Base-by-base conservation (phyloP, 1,140 invertebrate genomes). In the Calephelis virginiensis region DNA sequence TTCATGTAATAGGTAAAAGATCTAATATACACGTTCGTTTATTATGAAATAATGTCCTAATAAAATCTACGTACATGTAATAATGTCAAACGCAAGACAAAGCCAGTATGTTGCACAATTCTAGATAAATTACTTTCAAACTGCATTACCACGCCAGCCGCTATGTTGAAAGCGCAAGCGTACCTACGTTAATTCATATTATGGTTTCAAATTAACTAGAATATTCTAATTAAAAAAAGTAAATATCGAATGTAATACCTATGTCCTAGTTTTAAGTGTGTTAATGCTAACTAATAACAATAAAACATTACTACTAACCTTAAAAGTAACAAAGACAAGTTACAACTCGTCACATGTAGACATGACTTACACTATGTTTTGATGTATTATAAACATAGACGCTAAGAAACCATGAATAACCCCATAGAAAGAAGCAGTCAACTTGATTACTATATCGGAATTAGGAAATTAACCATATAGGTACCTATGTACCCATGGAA, bases 41-140 rank as follows among this genome's bases (percentile, higher is more conserved):
- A 62, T 77, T 77, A 71, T 70, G 75, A 77, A 72, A 75, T 71
- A 64, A 48, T 75, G 68, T 68, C 66, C 68, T 68, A 73, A 72
- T 69, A 64, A 56, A 59, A 64, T 62, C 40, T 17, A 47, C 14
- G 61, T 62, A 66, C 63, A 68, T 68, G 70, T 67, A 70, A 66
- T 64, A 67, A 72, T 73, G 69, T 70, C 69, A 69, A 70, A 68
- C 69, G 59, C 66, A 59, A 73, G 72, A 73, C 72, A 71, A 73
- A 73, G 64, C 67, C 53, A 61, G 56, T 12, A 53, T 61, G 60
- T 73, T 73, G 72, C 63, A 69, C 70, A 73, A 73, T 66, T 17
- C 59, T 49, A 65, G 64, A 68, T 73, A 68, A 73, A 68, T 73
- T 73, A 73, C 72, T 73, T 73, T 73, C 72, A 66, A 71, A 68